Percentiles rank a stretch among this genome's conserved stretches.
These are phyloP conservation scores for Mizuhopecten yessoensis DNA, from an alignment of 1,140 invertebrate genomes.

Conservation along the genomic window DNA sequence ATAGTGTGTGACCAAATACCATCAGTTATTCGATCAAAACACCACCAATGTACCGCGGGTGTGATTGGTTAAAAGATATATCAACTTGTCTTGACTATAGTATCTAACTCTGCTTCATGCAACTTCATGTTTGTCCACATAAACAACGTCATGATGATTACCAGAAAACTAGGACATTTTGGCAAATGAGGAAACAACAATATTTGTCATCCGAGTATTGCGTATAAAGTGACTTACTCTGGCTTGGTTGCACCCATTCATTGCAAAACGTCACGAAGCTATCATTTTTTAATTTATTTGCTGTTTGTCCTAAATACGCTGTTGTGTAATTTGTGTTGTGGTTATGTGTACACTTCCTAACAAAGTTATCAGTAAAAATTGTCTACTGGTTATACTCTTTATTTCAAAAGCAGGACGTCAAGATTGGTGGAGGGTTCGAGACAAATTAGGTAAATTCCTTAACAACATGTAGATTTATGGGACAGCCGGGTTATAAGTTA, in stretches of 20 bases:
- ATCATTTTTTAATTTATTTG: slow-evolving; percentile 28
- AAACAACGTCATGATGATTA: no score
- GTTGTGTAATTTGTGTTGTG: neutral
- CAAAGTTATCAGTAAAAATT: neutral
- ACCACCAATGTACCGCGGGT: no score
- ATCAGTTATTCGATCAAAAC: no score
- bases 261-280: neutral
- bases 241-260: neutral
- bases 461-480: slow-evolving; percentile 23
- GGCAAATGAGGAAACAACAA: no score
- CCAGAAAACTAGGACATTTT: no score
- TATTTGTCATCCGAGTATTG: neutral
- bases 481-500: neutral
- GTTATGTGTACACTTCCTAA: neutral
- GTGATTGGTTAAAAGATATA: no score
- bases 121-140: no score
- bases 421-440: neutral
- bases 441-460: slow-evolving; percentile 18
- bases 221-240: neutral
- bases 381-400: neutral
- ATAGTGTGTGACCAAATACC: no score
- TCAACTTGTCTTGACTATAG: no score
- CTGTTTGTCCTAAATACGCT: neutral
- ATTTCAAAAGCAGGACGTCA: neutral
- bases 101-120: no score